Evolutionary conservation across 2,888 invertebrate genomes (phyloP).

Genomic region (Mystacides longicornis): DNA sequence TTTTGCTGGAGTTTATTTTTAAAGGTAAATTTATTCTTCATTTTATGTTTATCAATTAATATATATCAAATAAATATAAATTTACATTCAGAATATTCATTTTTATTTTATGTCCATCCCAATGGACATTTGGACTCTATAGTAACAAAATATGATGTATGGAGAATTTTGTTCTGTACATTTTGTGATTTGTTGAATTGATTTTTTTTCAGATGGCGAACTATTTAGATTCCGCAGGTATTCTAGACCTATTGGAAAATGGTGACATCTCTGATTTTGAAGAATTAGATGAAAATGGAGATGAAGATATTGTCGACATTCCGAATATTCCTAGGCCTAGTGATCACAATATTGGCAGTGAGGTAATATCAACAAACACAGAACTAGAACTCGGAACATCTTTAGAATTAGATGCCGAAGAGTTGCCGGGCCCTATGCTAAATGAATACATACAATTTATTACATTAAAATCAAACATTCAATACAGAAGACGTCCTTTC

Average conservation of each 20-base stretch:
- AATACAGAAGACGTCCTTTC: neutral
- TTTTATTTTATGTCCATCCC: neutral
- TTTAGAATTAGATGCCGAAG: neutral
- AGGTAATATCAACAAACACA: neutral
- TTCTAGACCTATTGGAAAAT: neutral
- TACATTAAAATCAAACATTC: neutral
- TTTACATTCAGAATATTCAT: neutral
- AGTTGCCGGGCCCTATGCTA: neutral
- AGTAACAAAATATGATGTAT: neutral
- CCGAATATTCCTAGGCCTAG: neutral
- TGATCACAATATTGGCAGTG: neutral
- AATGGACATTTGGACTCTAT: neutral
- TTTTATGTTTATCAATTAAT: too few relatives aligned
- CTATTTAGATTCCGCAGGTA: neutral
- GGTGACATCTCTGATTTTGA: neutral
- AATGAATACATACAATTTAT: neutral
- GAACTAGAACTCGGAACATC: neutral
- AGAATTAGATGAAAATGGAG: neutral
- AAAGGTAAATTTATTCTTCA: neutral
- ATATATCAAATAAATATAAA: too few relatives aligned
- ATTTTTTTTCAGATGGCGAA: neutral
- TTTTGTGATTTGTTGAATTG: neutral
- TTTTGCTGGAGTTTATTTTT: neutral
- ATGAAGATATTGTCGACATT: slow-evolving; percentile 1
- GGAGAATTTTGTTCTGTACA: neutral